Conservation (phyloP, 2,888 invertebrate genomes). For the Cephonodes hylas region DNA sequence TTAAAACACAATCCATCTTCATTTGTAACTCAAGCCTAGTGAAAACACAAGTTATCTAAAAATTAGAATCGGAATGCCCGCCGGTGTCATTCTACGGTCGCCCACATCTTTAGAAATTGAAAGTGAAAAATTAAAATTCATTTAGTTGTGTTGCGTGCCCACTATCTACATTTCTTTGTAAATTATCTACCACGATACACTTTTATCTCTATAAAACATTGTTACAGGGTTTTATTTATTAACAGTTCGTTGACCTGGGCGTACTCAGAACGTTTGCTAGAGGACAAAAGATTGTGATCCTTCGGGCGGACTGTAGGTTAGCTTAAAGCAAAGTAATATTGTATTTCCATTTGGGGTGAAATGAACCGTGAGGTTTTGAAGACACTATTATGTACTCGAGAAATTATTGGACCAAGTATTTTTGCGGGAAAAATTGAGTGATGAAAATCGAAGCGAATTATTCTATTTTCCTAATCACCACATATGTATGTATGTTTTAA, state of each 20-base stretch:
- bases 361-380: too few relatives aligned
- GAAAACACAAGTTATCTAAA: slow-evolving; percentile 7
- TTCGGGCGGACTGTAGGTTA: neutral
- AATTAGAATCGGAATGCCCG: neutral
- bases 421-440: too few relatives aligned
- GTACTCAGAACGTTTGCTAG: slow-evolving; percentile 4
- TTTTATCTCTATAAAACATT: slow-evolving; percentile 33
- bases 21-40: neutral
- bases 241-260: slow-evolving; percentile 45
- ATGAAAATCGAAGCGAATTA: too few relatives aligned
- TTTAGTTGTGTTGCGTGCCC: slow-evolving; percentile 1
- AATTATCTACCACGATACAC: slow-evolving; percentile 23
- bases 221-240: slow-evolving; percentile 39
- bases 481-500: too few relatives aligned
- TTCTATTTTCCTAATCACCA: too few relatives aligned
- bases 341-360: too few relatives aligned
- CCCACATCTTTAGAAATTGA: slow-evolving; percentile 9
- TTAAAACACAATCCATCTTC: neutral
- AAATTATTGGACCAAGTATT: too few relatives aligned
- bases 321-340: neutral
- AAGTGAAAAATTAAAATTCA: slow-evolving; percentile 14
- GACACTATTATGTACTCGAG: too few relatives aligned
- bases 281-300: neutral
- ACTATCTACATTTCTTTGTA: slow-evolving; percentile 17
- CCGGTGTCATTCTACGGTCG: neutral